These are phyloP conservation scores for Pandemis corylana DNA, from an alignment of 2,888 invertebrate species.

Conservation along the genomic window DNA sequence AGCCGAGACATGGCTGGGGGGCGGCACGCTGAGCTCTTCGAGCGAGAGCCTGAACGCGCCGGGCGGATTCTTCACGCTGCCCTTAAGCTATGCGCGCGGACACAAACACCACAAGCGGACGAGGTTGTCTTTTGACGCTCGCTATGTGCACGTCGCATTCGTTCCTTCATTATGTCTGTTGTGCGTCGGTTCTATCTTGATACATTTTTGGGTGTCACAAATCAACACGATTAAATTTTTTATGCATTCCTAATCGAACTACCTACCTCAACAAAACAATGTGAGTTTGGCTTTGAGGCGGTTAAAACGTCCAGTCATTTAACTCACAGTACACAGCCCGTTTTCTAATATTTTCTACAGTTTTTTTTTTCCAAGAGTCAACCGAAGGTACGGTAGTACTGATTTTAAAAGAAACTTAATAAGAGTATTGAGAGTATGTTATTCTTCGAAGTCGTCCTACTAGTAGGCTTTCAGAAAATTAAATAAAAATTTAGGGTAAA, in stretches of 20 bases:
- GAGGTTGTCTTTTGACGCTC: constrained; percentile 86
- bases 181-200: constrained; percentile 51
- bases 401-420: not conserved
- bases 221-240: not conserved
- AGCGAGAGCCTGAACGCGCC: constrained; percentile 87
- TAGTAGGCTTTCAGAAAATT: no score
- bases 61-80: constrained; percentile 89
- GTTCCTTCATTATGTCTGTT: constrained; percentile 46
- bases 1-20: constrained; percentile 70
- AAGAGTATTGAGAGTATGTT: not conserved
- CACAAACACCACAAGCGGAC: constrained; percentile 92
- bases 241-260: not conserved
- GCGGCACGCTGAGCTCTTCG: constrained; percentile 83
- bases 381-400: not conserved
- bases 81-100: constrained; percentile 91
- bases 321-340: not conserved
- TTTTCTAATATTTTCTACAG: not conserved
- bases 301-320: not conserved
- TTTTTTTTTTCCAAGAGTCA: not conserved
- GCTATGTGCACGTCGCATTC: constrained; percentile 72
- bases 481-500: no score
- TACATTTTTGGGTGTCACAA: not conserved
- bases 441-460: not conserved
- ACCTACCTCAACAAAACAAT: not conserved
- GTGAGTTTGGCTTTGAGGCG: not conserved